Base-by-base conservation (phyloP, 2,797 vertebrate genomes). In the Syngnathus acus region DNA sequence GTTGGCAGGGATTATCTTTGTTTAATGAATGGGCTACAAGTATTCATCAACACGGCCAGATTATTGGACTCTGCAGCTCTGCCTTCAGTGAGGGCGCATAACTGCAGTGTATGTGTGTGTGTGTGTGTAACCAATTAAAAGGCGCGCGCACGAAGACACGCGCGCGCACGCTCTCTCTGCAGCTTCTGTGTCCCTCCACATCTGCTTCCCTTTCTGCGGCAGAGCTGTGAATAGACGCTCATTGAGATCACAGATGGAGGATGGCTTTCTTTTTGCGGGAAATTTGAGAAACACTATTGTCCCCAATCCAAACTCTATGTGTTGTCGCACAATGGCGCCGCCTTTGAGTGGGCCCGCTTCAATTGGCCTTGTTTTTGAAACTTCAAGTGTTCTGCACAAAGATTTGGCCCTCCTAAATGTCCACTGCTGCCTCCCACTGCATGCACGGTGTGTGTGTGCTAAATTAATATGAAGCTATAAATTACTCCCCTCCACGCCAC, bases 271-370 rank as follows among this genome's bases (percentile, higher is more conserved):
- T 93, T 95, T 93, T 93, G 93, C 91, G 84, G 89, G 95, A 95
- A 94, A 95, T 95, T 94, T 95, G 95, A 95, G 95, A 94, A 96
- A 95, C 95, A 94, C 94, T 87, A 94, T 96, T 95, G 94, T 96
- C 91, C 93, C 86, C 91, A 95, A 95, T 93, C 93, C 94, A 95
- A 96, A 95, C 95, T 95, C 95, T 93, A 92, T 93, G 94, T 93
- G 93, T 93, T 92, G 82, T 83, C 86, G 86, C 83, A 94, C 94
- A 95, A 95, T 93, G 90, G 92, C 76, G 84, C 85, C 85, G 86
- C 89, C 94, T 95, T 94, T 95, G 94, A 94, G 94, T 93, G 85
- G 81, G 87, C 86, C 92, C 89, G 92, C 92, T 93, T 94, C 93
- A 93, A 94, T 94, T 91, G 92, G 88, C 88, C 92, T 93, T 95